These are phyloP conservation scores for Spilosoma lubricipeda DNA, from an alignment of 2,888 invertebrate species.

Conservation along the genomic window DNA sequence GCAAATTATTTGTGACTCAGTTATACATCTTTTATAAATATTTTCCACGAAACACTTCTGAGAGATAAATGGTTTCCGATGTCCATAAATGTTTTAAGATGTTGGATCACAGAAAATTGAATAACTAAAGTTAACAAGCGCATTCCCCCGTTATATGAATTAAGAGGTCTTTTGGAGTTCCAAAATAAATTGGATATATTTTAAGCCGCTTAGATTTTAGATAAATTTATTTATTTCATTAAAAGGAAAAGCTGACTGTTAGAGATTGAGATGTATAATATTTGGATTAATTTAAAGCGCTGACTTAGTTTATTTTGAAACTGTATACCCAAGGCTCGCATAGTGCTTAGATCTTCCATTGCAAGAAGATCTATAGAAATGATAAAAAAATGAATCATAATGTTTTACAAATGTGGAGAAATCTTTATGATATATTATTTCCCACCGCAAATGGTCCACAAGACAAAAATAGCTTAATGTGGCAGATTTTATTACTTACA, in stretches of 20 bases:
- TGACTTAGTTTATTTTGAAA: background rate
- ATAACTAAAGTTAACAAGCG: constrained; percentile 21
- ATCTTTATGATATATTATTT: background rate
- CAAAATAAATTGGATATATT: constrained; percentile 16
- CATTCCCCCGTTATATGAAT: constrained; percentile 11
- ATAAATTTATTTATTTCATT: constrained; percentile 2
- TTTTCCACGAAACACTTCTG: constrained; percentile 28
- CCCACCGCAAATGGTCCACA: background rate
- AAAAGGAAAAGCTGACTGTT: background rate
- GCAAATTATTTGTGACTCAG: constrained; percentile 26
- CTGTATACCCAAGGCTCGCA: background rate
- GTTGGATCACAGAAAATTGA: constrained; percentile 30
- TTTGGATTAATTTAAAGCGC: background rate
- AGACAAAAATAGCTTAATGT: background rate
- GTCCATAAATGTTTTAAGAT: constrained; percentile 29
- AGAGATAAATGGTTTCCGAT: constrained; percentile 49
- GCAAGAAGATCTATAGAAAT: background rate
- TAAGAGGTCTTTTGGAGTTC: constrained; percentile 12
- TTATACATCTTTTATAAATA: constrained; percentile 36
- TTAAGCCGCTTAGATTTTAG: constrained; percentile 7
- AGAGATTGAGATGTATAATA: background rate
- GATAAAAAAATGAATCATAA: background rate
- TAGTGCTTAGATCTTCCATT: background rate
- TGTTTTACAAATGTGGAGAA: background rate
- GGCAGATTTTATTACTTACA: background rate